phyloP scores from a whole-genome alignment of 2,888 invertebrate genomes.

The Tromatobia lineatoria region DNA sequence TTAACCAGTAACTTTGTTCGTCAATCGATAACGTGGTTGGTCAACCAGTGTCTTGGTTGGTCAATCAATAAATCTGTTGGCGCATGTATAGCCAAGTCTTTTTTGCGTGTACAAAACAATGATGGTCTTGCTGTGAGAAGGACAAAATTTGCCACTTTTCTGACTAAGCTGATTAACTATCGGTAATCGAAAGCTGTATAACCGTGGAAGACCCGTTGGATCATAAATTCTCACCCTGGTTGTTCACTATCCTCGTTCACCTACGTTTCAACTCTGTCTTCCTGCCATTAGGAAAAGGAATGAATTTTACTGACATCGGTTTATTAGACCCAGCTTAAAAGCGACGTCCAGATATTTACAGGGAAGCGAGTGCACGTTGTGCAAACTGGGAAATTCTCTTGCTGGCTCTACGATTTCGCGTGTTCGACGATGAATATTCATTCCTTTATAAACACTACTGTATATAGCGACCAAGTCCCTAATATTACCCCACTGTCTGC shows the following conservation, averaged over 20 bases:
- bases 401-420: constrained; percentile 75
- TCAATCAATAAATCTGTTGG: too few species aligned
- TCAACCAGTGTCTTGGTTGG: too few species aligned
- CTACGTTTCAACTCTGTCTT: constrained; percentile 71
- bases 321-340: constrained; percentile 71
- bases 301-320: constrained; percentile 77
- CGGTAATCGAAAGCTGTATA: constrained; percentile 61
- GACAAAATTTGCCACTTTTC: neutral
- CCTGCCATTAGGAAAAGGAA: constrained; percentile 76
- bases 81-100: too few species aligned
- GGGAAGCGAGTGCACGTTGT: constrained; percentile 33
- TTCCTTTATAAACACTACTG: constrained; percentile 73
- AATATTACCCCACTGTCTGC: constrained; percentile 41
- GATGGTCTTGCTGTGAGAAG: neutral
- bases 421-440: constrained; percentile 80
- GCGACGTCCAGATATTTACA: constrained; percentile 20
- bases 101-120: neutral
- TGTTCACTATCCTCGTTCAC: constrained; percentile 56
- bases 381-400: constrained; percentile 45
- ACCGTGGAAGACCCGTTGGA: constrained; percentile 59
- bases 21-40: too few species aligned
- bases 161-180: constrained; percentile 19
- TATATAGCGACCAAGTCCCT: constrained; percentile 41
- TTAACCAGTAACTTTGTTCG: too few species aligned
- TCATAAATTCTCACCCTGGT: constrained; percentile 73